Evolutionary conservation across 1,140 invertebrate genomes (phyloP).

Genomic region (Eriosoma lanigerum): DNA sequence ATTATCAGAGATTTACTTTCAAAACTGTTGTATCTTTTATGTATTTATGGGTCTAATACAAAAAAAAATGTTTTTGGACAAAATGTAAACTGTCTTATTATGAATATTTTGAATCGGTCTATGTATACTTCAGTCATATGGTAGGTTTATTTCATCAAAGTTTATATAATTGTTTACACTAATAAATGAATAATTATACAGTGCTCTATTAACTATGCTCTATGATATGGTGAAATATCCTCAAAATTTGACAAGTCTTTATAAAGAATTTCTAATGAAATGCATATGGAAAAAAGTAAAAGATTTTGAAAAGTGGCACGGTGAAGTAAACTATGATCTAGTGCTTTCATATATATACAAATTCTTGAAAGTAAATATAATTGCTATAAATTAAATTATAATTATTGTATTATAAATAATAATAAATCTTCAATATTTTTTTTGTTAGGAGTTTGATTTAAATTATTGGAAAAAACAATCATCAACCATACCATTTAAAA

Average conservation of each 20-base stretch:
- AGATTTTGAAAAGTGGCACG: slow-evolving; percentile 54
- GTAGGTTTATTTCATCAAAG: slow-evolving; percentile 46
- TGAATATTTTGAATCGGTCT: slow-evolving; percentile 55
- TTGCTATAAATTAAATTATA: too few species aligned
- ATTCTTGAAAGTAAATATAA: slow-evolving; percentile 54
- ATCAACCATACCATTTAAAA: slow-evolving; percentile 55
- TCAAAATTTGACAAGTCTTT: slow-evolving; percentile 49
- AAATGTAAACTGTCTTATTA: slow-evolving; percentile 55
- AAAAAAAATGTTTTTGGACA: slow-evolving; percentile 54
- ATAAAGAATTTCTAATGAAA: slow-evolving; percentile 56
- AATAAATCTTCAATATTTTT: background rate
- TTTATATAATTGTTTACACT: background rate
- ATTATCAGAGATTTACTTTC: slow-evolving; percentile 34
- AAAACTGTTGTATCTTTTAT: slow-evolving; percentile 24
- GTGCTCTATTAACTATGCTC: slow-evolving; percentile 55
- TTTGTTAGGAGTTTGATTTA: slow-evolving; percentile 55
- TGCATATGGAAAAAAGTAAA: slow-evolving; percentile 57
- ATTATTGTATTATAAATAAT: background rate
- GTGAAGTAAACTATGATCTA: slow-evolving; percentile 55
- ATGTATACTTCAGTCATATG: slow-evolving; percentile 55
- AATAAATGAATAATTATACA: slow-evolving; percentile 22
- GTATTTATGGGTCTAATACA: slow-evolving; percentile 19
- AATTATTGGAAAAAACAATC: slow-evolving; percentile 55
- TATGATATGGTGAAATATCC: slow-evolving; percentile 53
- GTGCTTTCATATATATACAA: slow-evolving; percentile 54